phyloP scores from a whole-genome alignment of 2,113 vertebrate genomes.

The Larimichthys crocea region DNA sequence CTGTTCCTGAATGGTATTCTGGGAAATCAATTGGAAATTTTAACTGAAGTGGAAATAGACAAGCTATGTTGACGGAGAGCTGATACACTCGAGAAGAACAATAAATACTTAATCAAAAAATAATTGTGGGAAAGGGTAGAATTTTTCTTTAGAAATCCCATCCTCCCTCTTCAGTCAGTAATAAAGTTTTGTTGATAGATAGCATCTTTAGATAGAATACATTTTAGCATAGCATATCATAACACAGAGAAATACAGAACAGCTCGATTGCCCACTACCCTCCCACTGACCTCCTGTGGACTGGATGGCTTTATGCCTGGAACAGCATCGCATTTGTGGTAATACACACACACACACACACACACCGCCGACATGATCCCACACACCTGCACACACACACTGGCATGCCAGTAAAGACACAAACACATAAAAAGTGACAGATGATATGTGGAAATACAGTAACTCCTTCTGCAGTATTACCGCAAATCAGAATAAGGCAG shows the following conservation, averaged over 20 bases:
- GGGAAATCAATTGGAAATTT: not conserved
- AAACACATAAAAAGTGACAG: not conserved
- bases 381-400: constrained; percentile 45
- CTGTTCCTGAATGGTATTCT: constrained; percentile 14
- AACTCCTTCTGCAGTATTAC: not conserved
- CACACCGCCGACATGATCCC: not conserved
- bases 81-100: constrained; percentile 1
- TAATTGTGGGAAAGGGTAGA: not conserved
- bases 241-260: constrained; percentile 31
- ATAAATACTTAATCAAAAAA: constrained; percentile 8
- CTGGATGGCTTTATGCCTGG: constrained; percentile 44
- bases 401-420: constrained; percentile 36
- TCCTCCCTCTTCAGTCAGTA: not conserved
- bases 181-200: constrained; percentile 4
- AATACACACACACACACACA: constrained; percentile 42
- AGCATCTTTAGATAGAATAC: not conserved
- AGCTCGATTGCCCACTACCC: constrained; percentile 38
- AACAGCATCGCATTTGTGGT: constrained; percentile 51
- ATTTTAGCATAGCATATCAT: constrained; percentile 12
- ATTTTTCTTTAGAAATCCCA: not conserved
- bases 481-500: not conserved
- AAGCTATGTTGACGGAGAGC: not conserved
- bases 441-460: constrained; percentile 24
- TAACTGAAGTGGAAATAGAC: constrained; percentile 4
- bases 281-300: constrained; percentile 56